Evolutionary conservation across 2,797 vertebrate species (phyloP).

Genomic region (Melanotaenia nigrans): DNA sequence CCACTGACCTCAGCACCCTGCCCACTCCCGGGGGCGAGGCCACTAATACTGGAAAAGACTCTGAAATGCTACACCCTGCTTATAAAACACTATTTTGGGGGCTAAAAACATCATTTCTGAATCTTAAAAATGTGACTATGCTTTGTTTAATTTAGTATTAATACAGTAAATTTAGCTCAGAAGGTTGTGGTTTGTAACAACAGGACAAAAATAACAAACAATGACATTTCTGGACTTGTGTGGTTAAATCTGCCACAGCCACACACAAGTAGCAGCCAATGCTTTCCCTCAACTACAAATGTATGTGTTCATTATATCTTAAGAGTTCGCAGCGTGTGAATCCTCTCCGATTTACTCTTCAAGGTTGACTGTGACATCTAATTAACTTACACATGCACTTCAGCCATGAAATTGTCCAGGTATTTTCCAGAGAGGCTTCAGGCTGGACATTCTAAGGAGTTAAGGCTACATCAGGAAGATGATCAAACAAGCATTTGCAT

Average conservation of each 20-base stretch:
- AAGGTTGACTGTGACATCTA: too few relatives aligned
- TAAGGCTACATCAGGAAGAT: not conserved
- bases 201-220: not conserved
- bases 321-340: too few relatives aligned
- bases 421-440: not conserved
- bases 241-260: slow-evolving; percentile 3
- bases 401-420: not conserved
- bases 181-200: slow-evolving; percentile 16
- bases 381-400: too few relatives aligned
- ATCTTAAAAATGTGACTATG: slow-evolving; percentile 1
- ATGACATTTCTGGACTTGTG: not conserved
- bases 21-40: slow-evolving; percentile 34
- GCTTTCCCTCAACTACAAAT: too few relatives aligned
- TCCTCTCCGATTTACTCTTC: too few relatives aligned
- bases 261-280: not conserved
- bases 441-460: not conserved
- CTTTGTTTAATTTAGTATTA: slow-evolving; percentile 6
- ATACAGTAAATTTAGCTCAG: not conserved
- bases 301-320: too few relatives aligned
- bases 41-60: slow-evolving; percentile 22
- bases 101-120: slow-evolving; percentile 22
- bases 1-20: slow-evolving; percentile 60
- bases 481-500: not conserved
- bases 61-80: slow-evolving; percentile 50
- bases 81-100: slow-evolving; percentile 39